Percentiles rank a stretch among this genome's conserved stretches.
These are phyloP conservation scores for Habroteleia sp. DNA, from an alignment of 2,888 invertebrate genomes.

Conservation along the genomic window DNA sequence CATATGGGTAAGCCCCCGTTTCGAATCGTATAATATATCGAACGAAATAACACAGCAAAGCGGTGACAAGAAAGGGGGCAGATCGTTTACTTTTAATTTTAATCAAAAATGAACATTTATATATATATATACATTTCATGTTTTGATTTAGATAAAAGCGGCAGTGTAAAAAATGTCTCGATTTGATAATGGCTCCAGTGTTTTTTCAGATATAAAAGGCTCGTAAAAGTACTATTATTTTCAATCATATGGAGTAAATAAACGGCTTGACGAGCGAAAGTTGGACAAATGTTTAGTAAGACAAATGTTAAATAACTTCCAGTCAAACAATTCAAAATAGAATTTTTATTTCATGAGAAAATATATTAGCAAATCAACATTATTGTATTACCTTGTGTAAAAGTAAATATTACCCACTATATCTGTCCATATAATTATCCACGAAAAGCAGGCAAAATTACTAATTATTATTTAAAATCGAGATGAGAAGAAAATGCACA, in stretches of 20 bases:
- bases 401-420: too few species aligned
- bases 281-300: too few species aligned
- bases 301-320: too few species aligned
- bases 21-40: too few species aligned
- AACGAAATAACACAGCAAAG: too few species aligned
- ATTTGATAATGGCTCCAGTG: conserved; percentile 75
- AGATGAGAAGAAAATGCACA: conserved; percentile 7
- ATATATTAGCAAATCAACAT: too few species aligned
- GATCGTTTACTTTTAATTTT: conserved; percentile 5
- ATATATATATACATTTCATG: too few species aligned
- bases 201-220: conserved; percentile 74
- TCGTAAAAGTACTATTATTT: conserved; percentile 77
- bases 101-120: conserved; percentile 5
- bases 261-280: conserved; percentile 37
- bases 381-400: too few species aligned
- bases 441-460: too few species aligned
- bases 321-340: too few species aligned
- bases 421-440: conserved; percentile 6
- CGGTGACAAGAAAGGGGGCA: conserved; percentile 14
- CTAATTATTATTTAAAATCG: conserved; percentile 30
- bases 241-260: conserved; percentile 71
- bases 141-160: conserved; percentile 6
- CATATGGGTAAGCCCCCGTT: too few species aligned
- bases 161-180: conserved; percentile 62
- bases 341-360: too few species aligned